Evolutionary conservation across 2,113 vertebrate genomes (phyloP), one percentile per base, ranked within the genome.

Genomic region (Cryptomyrus ogoouensis): DNA sequence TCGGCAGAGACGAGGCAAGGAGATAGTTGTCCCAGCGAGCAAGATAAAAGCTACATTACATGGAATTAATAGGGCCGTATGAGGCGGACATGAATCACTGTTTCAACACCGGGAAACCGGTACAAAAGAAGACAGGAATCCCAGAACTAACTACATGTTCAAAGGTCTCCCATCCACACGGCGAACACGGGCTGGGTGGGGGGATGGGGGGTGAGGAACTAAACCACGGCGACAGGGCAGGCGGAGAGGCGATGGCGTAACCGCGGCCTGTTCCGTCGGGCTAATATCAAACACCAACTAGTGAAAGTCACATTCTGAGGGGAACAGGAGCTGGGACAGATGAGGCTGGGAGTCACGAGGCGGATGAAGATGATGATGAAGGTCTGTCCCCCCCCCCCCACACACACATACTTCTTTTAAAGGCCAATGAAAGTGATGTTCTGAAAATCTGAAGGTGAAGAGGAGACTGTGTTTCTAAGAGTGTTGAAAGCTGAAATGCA

Each of bases 1-100:
- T 92, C 47, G 92, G 94, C 93, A 93, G 91, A 95, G 94, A 95
- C 95, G 92, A 96, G 70, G 90, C 94, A 15, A 96, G 94, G 94
- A 95, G 96, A 97, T 96, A 96, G 96, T 96, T 95, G 95, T 97
- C 96, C 95, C 96, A 96, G 96, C 95, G 95, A 97, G 93, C 88
- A 95, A 98, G 97, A 98, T 98, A 98, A 98, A 98, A 98, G 97
- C 96, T 97, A 97, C 97, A 97, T 97, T 98, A 98, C 97, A 97
- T 96, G 96, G 97, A 98, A 98, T 98, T 98, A 99, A 98, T 98
- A 97, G 97, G 96, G 96, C 96, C 97, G 96, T 96, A 96, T 95
- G 95, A 95, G 95, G 96, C 96, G 96, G 97, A 98, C 98, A 98
- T 98, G 98, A 98, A 98, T 99, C 97, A 98, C 96, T 96, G 96